Evolutionary conservation across 2,113 vertebrate species (phyloP).

Genomic region (Heliornis fulica): DNA sequence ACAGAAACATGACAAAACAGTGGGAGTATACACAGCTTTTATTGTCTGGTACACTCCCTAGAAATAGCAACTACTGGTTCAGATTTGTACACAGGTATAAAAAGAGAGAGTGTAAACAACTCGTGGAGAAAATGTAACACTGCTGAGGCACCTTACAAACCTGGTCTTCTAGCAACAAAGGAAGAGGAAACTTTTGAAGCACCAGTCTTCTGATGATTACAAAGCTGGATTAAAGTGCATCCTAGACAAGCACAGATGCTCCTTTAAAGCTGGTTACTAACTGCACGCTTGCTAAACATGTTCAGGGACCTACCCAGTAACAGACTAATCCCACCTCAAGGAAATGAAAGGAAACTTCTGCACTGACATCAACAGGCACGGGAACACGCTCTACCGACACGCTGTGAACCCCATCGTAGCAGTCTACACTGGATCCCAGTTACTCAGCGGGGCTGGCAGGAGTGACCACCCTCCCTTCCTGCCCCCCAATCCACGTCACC

Average conservation of each 20-base stretch:
- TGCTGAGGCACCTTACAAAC: neutral
- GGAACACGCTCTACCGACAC: accelerated
- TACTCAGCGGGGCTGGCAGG: neutral
- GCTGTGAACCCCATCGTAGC: neutral
- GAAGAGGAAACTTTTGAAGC: neutral
- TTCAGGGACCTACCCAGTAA: neutral
- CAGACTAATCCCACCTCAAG: neutral
- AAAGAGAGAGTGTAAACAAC: neutral
- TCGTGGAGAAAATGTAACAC: neutral
- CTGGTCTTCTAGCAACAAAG: neutral
- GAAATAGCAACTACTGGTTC: conserved; percentile 31
- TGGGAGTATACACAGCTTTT: neutral
- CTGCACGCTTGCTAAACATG: neutral
- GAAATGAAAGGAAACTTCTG: neutral
- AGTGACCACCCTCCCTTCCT: neutral
- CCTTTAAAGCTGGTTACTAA: conserved; percentile 7
- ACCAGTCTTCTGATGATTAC: neutral
- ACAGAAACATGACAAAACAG: neutral
- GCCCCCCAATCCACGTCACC: neutral
- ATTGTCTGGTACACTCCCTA: neutral
- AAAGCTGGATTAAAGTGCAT: neutral
- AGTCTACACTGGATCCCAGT: neutral
- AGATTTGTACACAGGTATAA: conserved; percentile 2
- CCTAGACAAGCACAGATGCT: conserved; percentile 26
- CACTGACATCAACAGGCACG: neutral